Evolutionary conservation across 2,797 vertebrate genomes (phyloP), one percentile per base, ranked within the genome.

Genomic region (Bovichtus diacanthus): DNA sequence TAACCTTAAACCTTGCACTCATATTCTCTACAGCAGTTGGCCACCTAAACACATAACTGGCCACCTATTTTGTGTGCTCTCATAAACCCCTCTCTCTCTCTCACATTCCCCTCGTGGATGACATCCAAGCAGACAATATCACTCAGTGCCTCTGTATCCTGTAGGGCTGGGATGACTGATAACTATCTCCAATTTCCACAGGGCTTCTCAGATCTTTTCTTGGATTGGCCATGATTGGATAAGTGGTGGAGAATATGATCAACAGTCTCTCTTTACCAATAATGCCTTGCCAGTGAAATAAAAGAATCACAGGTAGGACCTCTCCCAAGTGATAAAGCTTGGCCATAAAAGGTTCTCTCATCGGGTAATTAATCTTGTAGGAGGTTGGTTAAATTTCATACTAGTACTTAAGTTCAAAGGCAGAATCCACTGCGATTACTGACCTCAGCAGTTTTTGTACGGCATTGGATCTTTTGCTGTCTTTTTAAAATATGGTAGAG

Each of bases 351-450:
- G 60, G 58, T 73, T 85, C 79, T 69, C 84, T 92, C 76, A 63
- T 53, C 7, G 53, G 81, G 81, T 85, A 88, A 92, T 93, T 92
- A 91, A 92, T 93, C 92, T 90, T 76, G 56, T 50, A 60, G 70
- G 38, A 68, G 72, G 73, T 25, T 65, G 86, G 85, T 91, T 90
- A 85, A 78, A 90, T 90, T 90, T 93, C 87, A 93, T 67, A 80
- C 76, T 19, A 56, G 85, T 70, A 78, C 78, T 90, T 84, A 81
- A 80, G 67, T 87, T 87, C 83, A 89, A 88, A 73, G 82, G 61
- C 21, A 79, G 76, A 76, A 82, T 73, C 80, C 70, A 70, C 46
- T 38, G 67, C 75, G 44, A 87, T 59, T 73, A 74, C 86, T 39
- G 80, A 89, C 76, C 73, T 84, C 87, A 92, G 92, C 85, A 80